Conservation (phyloP, 2,113 vertebrate species). For the Rhinolophus ferrumequinum region DNA sequence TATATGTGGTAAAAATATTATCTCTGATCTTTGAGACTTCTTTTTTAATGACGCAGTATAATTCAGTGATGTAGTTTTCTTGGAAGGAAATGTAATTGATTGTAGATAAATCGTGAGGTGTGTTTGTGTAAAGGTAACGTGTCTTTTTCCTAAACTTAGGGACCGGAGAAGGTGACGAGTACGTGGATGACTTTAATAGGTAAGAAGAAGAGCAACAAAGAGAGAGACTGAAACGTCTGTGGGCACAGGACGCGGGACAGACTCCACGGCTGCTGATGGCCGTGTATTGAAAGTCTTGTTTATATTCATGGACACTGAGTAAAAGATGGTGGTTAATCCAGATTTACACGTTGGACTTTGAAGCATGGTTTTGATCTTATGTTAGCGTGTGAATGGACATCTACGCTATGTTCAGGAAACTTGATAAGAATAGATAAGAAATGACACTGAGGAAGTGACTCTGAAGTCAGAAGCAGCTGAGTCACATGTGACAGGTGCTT, state of each 20-base stretch:
- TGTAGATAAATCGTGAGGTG: neutral
- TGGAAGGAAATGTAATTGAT: neutral
- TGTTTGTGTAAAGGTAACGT: neutral
- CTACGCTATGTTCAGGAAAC: neutral
- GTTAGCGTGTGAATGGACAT: neutral
- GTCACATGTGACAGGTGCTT: too few relatives aligned
- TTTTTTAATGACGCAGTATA: neutral
- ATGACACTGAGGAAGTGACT: rapidly evolving
- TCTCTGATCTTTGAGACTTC: neutral
- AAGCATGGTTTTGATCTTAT: too few relatives aligned
- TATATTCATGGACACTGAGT: neutral
- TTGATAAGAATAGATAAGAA: neutral
- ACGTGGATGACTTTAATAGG: constrained; percentile 97
- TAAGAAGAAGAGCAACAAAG: constrained; percentile 72
- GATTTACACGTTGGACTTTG: neutral
- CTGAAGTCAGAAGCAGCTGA: neutral
- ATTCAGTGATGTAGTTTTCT: neutral
- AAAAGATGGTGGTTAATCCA: neutral
- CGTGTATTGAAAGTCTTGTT: too few relatives aligned
- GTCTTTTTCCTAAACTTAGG: constrained; percentile 68
- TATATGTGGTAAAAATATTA: neutral
- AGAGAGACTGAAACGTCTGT: rapidly evolving
- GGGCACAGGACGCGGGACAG: rapidly evolving
- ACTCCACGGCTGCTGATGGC: too few relatives aligned
- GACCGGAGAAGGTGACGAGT: constrained; percentile 92